These are phyloP conservation scores for Bombus confusus DNA, from an alignment of 1,140 invertebrate genomes.

Conservation along the genomic window DNA sequence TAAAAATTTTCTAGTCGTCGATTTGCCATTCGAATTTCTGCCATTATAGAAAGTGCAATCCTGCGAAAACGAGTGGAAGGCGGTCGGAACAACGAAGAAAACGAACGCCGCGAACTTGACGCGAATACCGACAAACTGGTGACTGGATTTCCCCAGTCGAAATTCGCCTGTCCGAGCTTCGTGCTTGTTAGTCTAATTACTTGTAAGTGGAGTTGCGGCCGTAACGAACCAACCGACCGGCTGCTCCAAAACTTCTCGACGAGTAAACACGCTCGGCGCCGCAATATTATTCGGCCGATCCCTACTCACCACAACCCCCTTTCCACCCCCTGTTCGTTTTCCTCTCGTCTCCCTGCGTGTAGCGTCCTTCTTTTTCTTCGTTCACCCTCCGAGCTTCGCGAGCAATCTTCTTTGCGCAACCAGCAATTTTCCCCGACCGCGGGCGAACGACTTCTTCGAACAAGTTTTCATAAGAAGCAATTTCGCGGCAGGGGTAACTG, in stretches of 20 bases:
- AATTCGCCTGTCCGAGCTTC: slow-evolving; percentile 39
- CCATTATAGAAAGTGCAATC: too few relatives aligned
- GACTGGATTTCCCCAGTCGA: slow-evolving; percentile 50
- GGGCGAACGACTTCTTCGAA: slow-evolving; percentile 42
- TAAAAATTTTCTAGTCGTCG: too few relatives aligned
- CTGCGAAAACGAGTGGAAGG: background rate
- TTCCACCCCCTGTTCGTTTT: background rate
- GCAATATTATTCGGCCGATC: slow-evolving; percentile 68
- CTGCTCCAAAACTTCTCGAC: slow-evolving; percentile 68
- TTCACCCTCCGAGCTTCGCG: slow-evolving; percentile 32
- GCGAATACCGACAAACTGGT: slow-evolving; percentile 35
- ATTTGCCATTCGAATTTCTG: too few relatives aligned
- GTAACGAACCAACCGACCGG: slow-evolving; percentile 66
- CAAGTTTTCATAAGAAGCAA: slow-evolving; percentile 79
- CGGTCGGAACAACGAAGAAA: slow-evolving; percentile 22
- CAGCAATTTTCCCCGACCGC: slow-evolving; percentile 69
- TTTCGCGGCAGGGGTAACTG: slow-evolving; percentile 70
- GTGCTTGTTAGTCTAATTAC: slow-evolving; percentile 69
- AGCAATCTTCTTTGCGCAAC: slow-evolving; percentile 73
- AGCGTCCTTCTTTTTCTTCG: slow-evolving; percentile 21
- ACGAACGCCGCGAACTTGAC: slow-evolving; percentile 20
- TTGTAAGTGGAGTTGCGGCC: slow-evolving; percentile 65
- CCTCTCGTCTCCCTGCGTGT: background rate
- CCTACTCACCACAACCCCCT: background rate
- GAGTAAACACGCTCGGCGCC: slow-evolving; percentile 68